phyloP scores from a whole-genome alignment of 2,797 vertebrate species.

The Mastacembelus armatus region DNA sequence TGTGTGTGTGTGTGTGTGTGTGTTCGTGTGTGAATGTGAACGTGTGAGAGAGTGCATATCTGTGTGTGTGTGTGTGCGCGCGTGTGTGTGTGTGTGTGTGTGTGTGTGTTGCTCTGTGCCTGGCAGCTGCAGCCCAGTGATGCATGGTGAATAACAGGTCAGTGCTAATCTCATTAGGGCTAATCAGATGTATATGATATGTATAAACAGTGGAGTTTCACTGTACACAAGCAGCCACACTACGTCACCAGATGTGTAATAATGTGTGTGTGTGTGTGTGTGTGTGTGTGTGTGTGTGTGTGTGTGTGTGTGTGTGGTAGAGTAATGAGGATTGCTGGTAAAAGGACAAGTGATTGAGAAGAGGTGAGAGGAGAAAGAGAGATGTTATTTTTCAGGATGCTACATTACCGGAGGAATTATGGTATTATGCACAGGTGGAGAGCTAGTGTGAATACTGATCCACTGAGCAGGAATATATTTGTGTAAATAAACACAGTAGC shows the following conservation, averaged over 20 bases:
- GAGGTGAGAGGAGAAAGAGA: slow-evolving; percentile 60
- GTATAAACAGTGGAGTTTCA: slow-evolving; percentile 66
- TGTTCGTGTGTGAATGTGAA: too few species aligned
- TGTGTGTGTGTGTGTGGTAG: slow-evolving; percentile 27
- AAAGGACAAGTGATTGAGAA: slow-evolving; percentile 44
- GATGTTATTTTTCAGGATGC: slow-evolving; percentile 70
- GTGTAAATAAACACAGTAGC: slow-evolving; percentile 45
- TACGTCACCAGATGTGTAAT: slow-evolving; percentile 25
- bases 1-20: slow-evolving; percentile 3
- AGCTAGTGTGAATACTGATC: slow-evolving; percentile 73
- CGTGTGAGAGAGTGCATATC: background rate
- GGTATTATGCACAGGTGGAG: slow-evolving; percentile 74
- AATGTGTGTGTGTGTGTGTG: slow-evolving; percentile 14
- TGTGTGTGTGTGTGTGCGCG: background rate
- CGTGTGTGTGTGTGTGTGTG: background rate
- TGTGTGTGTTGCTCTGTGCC: slow-evolving; percentile 37
- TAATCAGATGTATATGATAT: slow-evolving; percentile 80
- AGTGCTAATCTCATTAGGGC: slow-evolving; percentile 74
- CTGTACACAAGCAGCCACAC: slow-evolving; percentile 40
- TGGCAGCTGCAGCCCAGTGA: slow-evolving; percentile 63
- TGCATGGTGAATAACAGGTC: slow-evolving; percentile 74
- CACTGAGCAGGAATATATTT: slow-evolving; percentile 63
- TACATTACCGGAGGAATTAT: slow-evolving; percentile 74
- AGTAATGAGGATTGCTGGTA: slow-evolving; percentile 34
- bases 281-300: slow-evolving; percentile 18